A percentile compares a stretch with the other conserved stretches of the same genome.
These are phyloP conservation scores for Planococcus citri DNA, from an alignment of 1,140 invertebrate genomes.

Conservation along the genomic window DNA sequence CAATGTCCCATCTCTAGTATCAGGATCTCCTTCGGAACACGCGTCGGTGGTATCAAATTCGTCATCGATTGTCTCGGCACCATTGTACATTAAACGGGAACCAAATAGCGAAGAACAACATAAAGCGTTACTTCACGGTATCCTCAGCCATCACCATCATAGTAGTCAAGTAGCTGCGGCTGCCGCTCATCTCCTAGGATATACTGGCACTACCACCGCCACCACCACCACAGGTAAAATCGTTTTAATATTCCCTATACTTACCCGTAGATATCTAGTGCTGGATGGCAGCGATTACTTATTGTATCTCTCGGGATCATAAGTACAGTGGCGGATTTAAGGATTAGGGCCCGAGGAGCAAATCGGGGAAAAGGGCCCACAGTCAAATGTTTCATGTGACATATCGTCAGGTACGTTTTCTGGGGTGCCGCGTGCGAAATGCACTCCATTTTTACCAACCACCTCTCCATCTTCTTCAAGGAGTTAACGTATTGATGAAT, in stretches of 20 bases:
- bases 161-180: background rate
- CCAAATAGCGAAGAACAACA: slow-evolving; percentile 1
- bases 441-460: too few species aligned
- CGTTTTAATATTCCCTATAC: background rate
- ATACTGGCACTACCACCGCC: background rate
- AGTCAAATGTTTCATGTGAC: too few species aligned
- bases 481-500: too few species aligned
- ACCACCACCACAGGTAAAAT: slow-evolving; percentile 16
- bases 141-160: slow-evolving; percentile 11
- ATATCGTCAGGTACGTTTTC: too few species aligned
- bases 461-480: too few species aligned
- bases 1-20: slow-evolving; percentile 1
- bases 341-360: too few species aligned
- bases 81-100: background rate
- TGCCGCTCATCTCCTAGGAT: background rate
- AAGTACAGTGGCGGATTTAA: background rate
- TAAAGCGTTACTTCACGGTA: slow-evolving; percentile 11
- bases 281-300: background rate
- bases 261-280: background rate
- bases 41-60: background rate
- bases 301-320: background rate
- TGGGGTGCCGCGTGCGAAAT: too few species aligned
- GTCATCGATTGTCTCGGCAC: background rate
- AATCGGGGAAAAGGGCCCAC: too few species aligned
- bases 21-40: slow-evolving; percentile 8